A percentile compares a stretch with the other conserved stretches of the same genome.
These are phyloP conservation scores for Eugnorisma glareosa DNA, from an alignment of 2,888 invertebrate genomes.

Conservation along the genomic window DNA sequence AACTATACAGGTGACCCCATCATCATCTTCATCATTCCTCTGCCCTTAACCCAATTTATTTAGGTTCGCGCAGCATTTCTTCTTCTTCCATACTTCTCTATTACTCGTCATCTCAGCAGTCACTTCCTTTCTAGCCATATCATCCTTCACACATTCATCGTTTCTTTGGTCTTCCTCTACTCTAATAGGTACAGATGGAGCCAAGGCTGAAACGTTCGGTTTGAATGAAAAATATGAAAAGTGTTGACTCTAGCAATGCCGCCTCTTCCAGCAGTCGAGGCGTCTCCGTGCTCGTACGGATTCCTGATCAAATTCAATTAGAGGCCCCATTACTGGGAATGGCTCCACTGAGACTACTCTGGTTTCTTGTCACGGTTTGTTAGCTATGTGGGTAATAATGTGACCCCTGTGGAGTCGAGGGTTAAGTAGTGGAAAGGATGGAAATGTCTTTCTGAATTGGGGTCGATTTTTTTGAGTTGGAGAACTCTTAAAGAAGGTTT, in stretches of 20 bases:
- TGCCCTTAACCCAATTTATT: too few relatives aligned
- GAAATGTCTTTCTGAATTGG: neutral
- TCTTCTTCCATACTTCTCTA: too few relatives aligned
- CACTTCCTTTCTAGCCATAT: too few relatives aligned
- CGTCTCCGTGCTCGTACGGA: neutral
- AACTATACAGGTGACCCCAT: neutral
- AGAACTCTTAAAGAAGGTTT: neutral
- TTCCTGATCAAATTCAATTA: constrained; percentile 65
- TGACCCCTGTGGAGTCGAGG: neutral
- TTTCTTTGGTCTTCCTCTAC: too few relatives aligned
- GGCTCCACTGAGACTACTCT: constrained; percentile 21
- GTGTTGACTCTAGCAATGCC: neutral
- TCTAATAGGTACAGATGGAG: neutral
- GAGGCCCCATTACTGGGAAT: constrained; percentile 52
- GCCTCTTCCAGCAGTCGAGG: neutral
- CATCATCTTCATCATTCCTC: too few relatives aligned
- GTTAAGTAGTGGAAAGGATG: neutral
- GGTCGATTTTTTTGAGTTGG: neutral
- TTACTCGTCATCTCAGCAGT: too few relatives aligned
- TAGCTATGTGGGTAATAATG: neutral
- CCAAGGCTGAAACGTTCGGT: neutral
- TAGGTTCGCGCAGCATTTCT: too few relatives aligned
- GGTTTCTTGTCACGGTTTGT: constrained; percentile 7
- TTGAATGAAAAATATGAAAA: neutral
- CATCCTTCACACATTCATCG: too few relatives aligned